Conservation (phyloP, 2,888 invertebrate genomes). For the Argyra leucocephala region DNA sequence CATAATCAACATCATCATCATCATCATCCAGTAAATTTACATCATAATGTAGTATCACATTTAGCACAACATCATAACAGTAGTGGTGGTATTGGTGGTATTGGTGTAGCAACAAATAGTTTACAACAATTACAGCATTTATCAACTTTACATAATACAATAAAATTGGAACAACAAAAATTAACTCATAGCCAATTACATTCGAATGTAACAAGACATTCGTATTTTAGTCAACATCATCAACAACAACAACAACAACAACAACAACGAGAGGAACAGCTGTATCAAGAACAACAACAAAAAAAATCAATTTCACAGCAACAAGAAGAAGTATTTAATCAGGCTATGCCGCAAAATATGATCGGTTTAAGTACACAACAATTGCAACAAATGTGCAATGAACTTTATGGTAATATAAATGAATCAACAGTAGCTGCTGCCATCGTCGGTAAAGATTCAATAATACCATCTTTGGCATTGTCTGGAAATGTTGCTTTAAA, state of each 20-base stretch:
- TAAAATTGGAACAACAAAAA: constrained; percentile 9
- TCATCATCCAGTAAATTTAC: constrained; percentile 15
- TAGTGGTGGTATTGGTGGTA: too few species aligned
- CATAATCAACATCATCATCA: constrained; percentile 20
- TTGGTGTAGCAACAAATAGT: constrained; percentile 23
- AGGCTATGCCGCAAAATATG: not conserved
- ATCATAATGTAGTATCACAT: constrained; percentile 23
- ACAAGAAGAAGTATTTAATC: not conserved
- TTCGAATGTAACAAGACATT: not conserved
- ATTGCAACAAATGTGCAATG: constrained; percentile 31
- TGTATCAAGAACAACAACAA: not conserved
- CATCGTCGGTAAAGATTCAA: not conserved
- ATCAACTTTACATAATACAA: constrained; percentile 9
- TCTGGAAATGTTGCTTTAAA: constrained; percentile 1
- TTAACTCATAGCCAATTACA: not conserved
- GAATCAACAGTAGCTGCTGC: constrained; percentile 11
- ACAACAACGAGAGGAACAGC: not conserved
- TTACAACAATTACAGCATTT: constrained; percentile 27
- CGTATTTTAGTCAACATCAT: not conserved
- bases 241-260: constrained; percentile 2
- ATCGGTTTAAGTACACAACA: constrained; percentile 14
- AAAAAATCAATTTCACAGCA: not conserved
- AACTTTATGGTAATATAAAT: constrained; percentile 29
- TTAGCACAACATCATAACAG: constrained; percentile 22
- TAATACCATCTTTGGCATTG: constrained; percentile 7